Conservation (phyloP, 2,888 invertebrate species). For the Lepidochitona cinerea region DNA sequence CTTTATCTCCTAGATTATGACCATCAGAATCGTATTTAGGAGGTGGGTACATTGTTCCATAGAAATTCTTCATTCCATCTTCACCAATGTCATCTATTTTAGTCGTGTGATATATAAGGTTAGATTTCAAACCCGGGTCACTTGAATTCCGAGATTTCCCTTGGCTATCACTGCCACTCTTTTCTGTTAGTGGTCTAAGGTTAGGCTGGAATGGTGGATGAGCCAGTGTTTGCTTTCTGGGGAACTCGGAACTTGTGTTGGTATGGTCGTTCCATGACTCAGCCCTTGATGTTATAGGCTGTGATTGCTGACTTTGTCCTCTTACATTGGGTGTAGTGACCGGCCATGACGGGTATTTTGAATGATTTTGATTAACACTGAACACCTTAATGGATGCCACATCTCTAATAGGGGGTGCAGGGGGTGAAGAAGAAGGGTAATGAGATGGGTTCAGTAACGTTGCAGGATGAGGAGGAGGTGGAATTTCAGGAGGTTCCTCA, state of each 20-base stretch:
- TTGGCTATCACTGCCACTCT: slow-evolving; percentile 65
- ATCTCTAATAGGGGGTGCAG: slow-evolving; percentile 77
- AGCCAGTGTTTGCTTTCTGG: slow-evolving; percentile 75
- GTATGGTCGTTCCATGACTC: slow-evolving; percentile 82
- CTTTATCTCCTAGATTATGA: slow-evolving; percentile 75
- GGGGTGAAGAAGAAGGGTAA: slow-evolving; percentile 39
- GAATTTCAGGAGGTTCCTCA: slow-evolving; percentile 26
- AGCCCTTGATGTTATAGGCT: slow-evolving; percentile 76
- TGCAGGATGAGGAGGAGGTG: slow-evolving; percentile 34
- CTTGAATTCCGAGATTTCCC: slow-evolving; percentile 48
- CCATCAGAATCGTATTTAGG: slow-evolving; percentile 77
- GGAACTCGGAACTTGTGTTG: slow-evolving; percentile 80
- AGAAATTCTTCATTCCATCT: slow-evolving; percentile 22
- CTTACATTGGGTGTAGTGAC: slow-evolving; percentile 74
- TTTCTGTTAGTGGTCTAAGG: slow-evolving; percentile 80
- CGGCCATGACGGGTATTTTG: slow-evolving; percentile 84
- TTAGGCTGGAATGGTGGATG: slow-evolving; percentile 75
- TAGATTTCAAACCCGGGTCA: slow-evolving; percentile 58
- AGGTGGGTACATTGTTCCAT: slow-evolving; percentile 53
- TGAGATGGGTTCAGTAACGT: slow-evolving; percentile 21
- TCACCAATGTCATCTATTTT: not conserved
- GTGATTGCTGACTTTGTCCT: slow-evolving; percentile 26
- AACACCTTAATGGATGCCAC: slow-evolving; percentile 79
- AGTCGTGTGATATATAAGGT: slow-evolving; percentile 28
- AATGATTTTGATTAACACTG: slow-evolving; percentile 80